Conservation (phyloP, 92 coral and sea anemone genomes). For the Pocillopora grandis region DNA sequence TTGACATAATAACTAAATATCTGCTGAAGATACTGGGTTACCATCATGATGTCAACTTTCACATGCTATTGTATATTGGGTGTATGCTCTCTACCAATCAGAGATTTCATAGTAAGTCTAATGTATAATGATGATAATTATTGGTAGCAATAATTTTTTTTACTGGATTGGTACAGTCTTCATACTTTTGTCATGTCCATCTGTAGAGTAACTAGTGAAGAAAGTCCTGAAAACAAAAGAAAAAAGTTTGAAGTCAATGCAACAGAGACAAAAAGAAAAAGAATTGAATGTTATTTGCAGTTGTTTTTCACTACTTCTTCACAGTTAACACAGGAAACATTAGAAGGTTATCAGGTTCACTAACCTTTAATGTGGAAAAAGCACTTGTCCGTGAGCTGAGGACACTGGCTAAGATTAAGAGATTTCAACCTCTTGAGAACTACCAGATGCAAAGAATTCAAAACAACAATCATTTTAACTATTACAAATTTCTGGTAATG, state of each 20-base stretch:
- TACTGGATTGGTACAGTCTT: not conserved
- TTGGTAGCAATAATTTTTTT: too few species aligned
- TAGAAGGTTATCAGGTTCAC: not conserved
- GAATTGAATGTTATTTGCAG: too few species aligned
- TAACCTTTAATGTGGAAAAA: slow-evolving; percentile 81
- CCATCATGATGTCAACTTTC: too few species aligned
- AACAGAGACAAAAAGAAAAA: not conserved
- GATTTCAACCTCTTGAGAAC: slow-evolving; percentile 82
- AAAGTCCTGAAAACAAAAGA: slow-evolving; percentile 50
- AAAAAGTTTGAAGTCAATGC: not conserved
- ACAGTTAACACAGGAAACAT: too few species aligned
- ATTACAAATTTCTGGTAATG: too few species aligned
- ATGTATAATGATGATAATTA: too few species aligned
- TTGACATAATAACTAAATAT: too few species aligned
- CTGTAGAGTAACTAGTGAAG: slow-evolving; percentile 62
- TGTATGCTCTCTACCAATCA: too few species aligned
- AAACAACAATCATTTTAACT: not conserved
- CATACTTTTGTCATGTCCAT: slow-evolving; percentile 80
- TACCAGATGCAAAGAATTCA: not conserved
- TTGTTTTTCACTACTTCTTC: too few species aligned
- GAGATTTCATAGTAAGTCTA: too few species aligned
- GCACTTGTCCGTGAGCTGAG: slow-evolving; percentile 88
- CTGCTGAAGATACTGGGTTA: too few species aligned
- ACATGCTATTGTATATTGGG: too few species aligned
- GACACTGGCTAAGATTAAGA: slow-evolving; percentile 78